These are phyloP conservation scores for Xiphophorus hellerii DNA, from an alignment of 2,113 vertebrate species.

Conservation along the genomic window DNA sequence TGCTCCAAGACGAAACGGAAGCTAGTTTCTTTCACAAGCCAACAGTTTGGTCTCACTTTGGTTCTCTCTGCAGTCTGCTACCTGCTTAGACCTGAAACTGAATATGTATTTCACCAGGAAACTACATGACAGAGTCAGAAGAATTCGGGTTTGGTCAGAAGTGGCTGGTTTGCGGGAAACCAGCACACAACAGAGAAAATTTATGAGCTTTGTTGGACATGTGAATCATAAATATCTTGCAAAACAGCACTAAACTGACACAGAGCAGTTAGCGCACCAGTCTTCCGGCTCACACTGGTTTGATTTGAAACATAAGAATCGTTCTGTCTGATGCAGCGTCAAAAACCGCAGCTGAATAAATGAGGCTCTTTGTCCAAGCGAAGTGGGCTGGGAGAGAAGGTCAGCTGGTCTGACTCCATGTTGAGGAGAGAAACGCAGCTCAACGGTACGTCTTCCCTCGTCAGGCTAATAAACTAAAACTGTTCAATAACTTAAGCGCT, in stretches of 20 bases:
- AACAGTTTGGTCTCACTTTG: neutral
- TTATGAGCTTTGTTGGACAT: neutral
- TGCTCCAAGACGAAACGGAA: neutral
- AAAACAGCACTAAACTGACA: neutral
- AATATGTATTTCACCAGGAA: no score
- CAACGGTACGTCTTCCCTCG: constrained; percentile 17
- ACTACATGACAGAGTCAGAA: no score
- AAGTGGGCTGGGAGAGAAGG: constrained; percentile 19
- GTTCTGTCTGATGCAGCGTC: neutral
- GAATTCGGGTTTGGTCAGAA: neutral
- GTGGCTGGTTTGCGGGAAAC: neutral
- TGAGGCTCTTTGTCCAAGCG: neutral
- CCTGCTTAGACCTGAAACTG: no score
- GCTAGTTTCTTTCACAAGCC: neutral
- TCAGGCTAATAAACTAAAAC: neutral
- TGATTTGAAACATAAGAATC: neutral
- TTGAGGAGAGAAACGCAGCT: constrained; percentile 15
- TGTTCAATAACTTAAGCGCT: no score
- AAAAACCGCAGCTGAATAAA: neutral
- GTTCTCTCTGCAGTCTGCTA: no score
- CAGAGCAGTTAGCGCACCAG: neutral
- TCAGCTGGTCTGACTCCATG: constrained; percentile 26
- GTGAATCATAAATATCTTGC: neutral
- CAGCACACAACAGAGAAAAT: constrained; percentile 20
- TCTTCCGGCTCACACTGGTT: neutral